A percentile compares a stretch with the other conserved stretches of the same genome.
phyloP scores from a whole-genome alignment of 2,888 invertebrate genomes.

The Caenorhabditis sp. region DNA sequence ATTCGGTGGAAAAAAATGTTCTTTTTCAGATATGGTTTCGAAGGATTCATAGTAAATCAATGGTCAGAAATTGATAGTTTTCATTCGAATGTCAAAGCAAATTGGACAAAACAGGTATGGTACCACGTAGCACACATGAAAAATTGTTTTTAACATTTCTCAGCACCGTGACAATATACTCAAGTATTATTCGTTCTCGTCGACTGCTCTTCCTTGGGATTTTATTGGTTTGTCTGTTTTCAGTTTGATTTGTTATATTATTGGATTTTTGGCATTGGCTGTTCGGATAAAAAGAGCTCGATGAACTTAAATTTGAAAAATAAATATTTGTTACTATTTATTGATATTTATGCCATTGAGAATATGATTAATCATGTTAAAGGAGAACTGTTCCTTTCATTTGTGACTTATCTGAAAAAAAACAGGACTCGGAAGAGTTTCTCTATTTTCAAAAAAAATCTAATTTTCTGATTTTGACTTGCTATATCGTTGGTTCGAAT shows the following conservation, averaged over 20 bases:
- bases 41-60: conserved; percentile 73
- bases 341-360: too few relatives aligned
- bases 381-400: too few relatives aligned
- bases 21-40: conserved; percentile 50
- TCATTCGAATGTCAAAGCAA: conserved; percentile 6
- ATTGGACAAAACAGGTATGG: background rate
- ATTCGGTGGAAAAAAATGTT: too few relatives aligned
- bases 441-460: too few relatives aligned
- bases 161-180: background rate
- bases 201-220: background rate
- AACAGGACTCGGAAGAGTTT: too few relatives aligned
- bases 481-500: too few relatives aligned
- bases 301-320: too few relatives aligned
- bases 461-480: too few relatives aligned
- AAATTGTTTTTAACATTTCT: background rate
- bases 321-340: too few relatives aligned
- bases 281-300: conserved; percentile 45
- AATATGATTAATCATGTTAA: too few relatives aligned
- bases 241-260: background rate
- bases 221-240: background rate
- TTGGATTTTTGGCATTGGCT: conserved; percentile 58
- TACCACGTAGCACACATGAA: too few relatives aligned
- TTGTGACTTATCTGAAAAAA: too few relatives aligned
- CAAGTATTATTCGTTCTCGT: background rate
- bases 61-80: conserved; percentile 42